These are phyloP conservation scores for Iphiclides podalirius DNA, from an alignment of 2,888 invertebrate species.

Conservation along the genomic window DNA sequence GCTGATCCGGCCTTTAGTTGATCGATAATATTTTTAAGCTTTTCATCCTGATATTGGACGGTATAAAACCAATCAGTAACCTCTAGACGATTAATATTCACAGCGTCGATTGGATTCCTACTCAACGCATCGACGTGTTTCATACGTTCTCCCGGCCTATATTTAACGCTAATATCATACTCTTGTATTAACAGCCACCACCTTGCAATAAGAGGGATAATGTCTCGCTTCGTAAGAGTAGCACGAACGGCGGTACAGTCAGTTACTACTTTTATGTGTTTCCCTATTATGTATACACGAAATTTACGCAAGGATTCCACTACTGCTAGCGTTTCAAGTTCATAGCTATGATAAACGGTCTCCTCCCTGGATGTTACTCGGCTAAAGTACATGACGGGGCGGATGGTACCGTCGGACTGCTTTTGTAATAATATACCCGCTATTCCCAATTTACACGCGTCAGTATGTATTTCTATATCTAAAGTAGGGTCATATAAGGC, in stretches of 20 bases:
- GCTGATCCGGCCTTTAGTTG: background rate
- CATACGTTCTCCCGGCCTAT: background rate
- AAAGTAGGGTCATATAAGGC: constrained; percentile 32
- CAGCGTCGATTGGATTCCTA: background rate
- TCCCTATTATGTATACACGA: constrained; percentile 32
- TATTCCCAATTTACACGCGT: constrained; percentile 35
- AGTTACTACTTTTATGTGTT: constrained; percentile 10
- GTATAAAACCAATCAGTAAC: constrained; percentile 3
- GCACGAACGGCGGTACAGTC: background rate
- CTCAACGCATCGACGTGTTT: background rate
- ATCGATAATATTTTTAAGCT: constrained; percentile 23
- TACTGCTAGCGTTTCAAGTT: constrained; percentile 43
- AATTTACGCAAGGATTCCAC: constrained; percentile 35
- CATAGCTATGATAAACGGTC: constrained; percentile 42
- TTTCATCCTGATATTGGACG: constrained; percentile 32
- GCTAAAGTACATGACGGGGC: constrained; percentile 40
- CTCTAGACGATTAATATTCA: background rate
- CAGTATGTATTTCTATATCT: constrained; percentile 35
- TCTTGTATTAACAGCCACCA: constrained; percentile 38
- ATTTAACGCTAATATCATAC: background rate
- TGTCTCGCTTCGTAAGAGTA: background rate
- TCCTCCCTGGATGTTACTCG: constrained; percentile 34
- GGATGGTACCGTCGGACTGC: constrained; percentile 25
- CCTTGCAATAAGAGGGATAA: constrained; percentile 12
- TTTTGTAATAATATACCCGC: constrained; percentile 38